phyloP scores from a whole-genome alignment of 2,113 vertebrate species.

The Serinus canaria region DNA sequence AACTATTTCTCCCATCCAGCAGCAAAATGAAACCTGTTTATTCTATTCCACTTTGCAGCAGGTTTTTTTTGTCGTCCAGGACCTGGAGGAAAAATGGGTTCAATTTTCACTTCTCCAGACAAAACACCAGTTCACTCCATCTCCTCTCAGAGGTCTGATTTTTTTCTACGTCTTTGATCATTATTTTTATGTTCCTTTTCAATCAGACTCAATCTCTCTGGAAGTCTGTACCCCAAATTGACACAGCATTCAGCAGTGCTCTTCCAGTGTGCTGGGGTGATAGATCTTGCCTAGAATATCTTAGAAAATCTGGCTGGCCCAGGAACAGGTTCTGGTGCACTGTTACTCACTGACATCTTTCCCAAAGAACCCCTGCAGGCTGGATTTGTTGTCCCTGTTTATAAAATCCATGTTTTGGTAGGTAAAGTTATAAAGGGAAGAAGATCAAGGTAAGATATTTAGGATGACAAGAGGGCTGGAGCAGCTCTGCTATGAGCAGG shows the following conservation, averaged over 20 bases:
- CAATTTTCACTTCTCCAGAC: neutral
- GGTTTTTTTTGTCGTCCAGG: neutral
- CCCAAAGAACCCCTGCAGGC: neutral
- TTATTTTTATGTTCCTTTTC: neutral
- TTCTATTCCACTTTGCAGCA: neutral
- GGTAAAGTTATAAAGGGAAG: neutral
- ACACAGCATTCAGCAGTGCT: neutral
- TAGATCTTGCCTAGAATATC: too few relatives aligned
- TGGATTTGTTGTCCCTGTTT: neutral
- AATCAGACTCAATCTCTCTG: neutral
- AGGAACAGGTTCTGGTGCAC: neutral
- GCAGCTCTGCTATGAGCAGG: neutral
- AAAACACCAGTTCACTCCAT: neutral
- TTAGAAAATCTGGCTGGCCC: neutral
- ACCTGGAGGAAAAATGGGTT: neutral
- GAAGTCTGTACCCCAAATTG: neutral
- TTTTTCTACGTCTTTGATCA: neutral
- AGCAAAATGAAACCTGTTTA: neutral
- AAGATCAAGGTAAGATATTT: neutral
- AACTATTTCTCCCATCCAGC: neutral
- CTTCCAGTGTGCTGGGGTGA: neutral
- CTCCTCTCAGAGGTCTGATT: neutral
- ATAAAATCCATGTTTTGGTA: neutral
- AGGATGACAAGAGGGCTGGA: neutral
- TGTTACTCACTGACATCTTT: neutral